These are phyloP conservation scores for Amorpha juglandis DNA, from an alignment of 2,888 invertebrate genomes.

Conservation along the genomic window DNA sequence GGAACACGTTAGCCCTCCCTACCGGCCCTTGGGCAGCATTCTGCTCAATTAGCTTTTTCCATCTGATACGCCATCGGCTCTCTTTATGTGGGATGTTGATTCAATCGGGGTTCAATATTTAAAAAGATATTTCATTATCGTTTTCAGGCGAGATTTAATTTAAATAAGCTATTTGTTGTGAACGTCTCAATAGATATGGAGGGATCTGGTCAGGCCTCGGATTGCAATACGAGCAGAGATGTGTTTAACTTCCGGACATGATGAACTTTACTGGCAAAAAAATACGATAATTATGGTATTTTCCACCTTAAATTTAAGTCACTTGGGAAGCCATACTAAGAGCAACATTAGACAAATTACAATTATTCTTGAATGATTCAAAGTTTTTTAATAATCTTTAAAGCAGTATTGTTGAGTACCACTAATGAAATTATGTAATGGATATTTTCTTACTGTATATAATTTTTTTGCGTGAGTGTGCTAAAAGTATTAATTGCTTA, in stretches of 20 bases:
- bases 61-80: conserved; percentile 43
- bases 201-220: background rate
- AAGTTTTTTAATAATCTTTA: background rate
- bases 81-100: conserved; percentile 32
- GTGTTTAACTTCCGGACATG: background rate
- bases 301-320: too few species aligned
- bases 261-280: background rate
- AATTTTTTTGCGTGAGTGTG: background rate
- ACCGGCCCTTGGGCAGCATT: conserved; percentile 53
- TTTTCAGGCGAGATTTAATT: conserved; percentile 18
- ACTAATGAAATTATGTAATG: background rate
- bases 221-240: background rate
- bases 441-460: background rate
- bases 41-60: conserved; percentile 57
- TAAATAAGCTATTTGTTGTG: conserved; percentile 3
- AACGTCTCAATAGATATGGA: background rate
- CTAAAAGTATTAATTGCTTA: background rate
- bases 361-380: too few species aligned
- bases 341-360: too few species aligned
- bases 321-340: too few species aligned
- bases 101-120: conserved; percentile 6
- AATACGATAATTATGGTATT: too few species aligned
- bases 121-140: conserved; percentile 34
- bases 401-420: background rate
- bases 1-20: conserved; percentile 55